phyloP scores from a whole-genome alignment of 2,888 invertebrate species.

The Zygaena filipendulae region DNA sequence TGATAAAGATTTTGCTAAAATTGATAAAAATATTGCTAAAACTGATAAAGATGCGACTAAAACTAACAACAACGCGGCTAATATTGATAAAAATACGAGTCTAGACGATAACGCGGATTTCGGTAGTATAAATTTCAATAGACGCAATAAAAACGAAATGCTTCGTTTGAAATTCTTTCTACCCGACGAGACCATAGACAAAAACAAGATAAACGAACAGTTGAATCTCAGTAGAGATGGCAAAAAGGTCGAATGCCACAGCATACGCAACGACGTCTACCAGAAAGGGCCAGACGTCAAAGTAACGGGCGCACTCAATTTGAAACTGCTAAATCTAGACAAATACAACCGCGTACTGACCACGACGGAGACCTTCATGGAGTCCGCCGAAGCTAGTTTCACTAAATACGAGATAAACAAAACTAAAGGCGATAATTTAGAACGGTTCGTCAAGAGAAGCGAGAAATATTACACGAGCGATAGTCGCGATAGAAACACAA shows the following conservation, averaged over 20 bases:
- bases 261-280: constrained; percentile 48
- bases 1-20: constrained; percentile 8
- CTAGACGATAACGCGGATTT: constrained; percentile 13
- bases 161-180: constrained; percentile 46
- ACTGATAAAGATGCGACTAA: constrained; percentile 12
- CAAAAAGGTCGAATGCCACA: constrained; percentile 56
- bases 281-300: constrained; percentile 45
- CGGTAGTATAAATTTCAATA: constrained; percentile 23
- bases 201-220: constrained; percentile 43
- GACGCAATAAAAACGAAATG: constrained; percentile 43
- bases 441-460: constrained; percentile 55
- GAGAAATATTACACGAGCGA: constrained; percentile 54
- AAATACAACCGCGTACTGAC: constrained; percentile 52
- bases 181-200: constrained; percentile 30
- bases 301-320: constrained; percentile 47
- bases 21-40: constrained; percentile 6
- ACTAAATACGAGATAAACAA: constrained; percentile 43
- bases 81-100: constrained; percentile 13
- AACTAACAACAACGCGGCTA: constrained; percentile 8
- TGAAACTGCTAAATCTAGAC: constrained; percentile 50
- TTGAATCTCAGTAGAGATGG: constrained; percentile 35
- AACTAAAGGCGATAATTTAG: constrained; percentile 39
- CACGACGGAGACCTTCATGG: constrained; percentile 48
- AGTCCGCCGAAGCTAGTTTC: constrained; percentile 47
- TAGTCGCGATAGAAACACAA: constrained; percentile 35